phyloP scores from a whole-genome alignment of 2,888 invertebrate species.

The Calameuta idolon region DNA sequence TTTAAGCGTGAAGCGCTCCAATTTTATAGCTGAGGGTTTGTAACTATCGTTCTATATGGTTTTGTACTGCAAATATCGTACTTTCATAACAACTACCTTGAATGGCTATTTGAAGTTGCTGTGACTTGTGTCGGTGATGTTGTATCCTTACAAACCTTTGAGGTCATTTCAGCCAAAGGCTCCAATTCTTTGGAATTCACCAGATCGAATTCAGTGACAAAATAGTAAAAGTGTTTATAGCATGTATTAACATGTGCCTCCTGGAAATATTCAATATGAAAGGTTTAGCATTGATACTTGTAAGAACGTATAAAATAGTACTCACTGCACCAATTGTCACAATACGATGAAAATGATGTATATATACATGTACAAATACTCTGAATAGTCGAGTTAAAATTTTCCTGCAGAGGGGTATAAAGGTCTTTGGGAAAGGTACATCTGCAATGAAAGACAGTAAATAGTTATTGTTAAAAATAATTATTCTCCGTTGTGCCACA shows the following conservation, averaged over 20 bases:
- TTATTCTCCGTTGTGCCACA: neutral
- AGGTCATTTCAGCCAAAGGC: constrained; percentile 83
- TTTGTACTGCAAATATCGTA: neutral
- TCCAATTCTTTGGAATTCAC: constrained; percentile 87
- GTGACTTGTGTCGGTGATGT: constrained; percentile 41
- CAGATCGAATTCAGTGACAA: constrained; percentile 87
- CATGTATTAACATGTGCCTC: constrained; percentile 95
- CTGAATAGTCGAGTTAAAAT: constrained; percentile 88
- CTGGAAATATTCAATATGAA: constrained; percentile 65
- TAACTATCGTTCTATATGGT: neutral
- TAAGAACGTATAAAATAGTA: constrained; percentile 38
- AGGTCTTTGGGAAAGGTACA: constrained; percentile 89
- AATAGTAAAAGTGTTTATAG: constrained; percentile 95
- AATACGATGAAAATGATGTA: constrained; percentile 92
- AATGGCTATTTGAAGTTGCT: constrained; percentile 8
- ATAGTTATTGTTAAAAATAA: neutral
- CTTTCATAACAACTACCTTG: constrained; percentile 19
- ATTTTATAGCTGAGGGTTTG: neutral
- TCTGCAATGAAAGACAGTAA: constrained; percentile 68
- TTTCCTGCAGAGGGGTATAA: constrained; percentile 83
- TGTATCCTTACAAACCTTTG: constrained; percentile 76
- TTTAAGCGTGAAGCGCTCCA: neutral
- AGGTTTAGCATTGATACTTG: neutral
- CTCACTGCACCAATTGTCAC: constrained; percentile 88
- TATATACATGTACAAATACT: constrained; percentile 94